Evolutionary conservation across 2,113 vertebrate species (phyloP).

Genomic region (Eira barbara): DNA sequence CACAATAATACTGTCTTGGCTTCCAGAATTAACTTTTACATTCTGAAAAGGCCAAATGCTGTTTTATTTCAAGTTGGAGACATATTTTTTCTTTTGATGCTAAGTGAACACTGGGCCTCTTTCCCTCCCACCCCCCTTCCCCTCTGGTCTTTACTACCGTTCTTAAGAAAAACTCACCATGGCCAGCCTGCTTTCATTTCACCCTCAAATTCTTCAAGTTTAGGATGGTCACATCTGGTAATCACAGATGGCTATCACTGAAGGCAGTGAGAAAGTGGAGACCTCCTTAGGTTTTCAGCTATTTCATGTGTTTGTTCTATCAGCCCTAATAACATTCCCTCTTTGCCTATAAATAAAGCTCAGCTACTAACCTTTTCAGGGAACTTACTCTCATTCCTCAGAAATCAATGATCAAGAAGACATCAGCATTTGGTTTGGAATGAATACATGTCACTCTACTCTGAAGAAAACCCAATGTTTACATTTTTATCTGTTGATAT

Average conservation of each 20-base stretch:
- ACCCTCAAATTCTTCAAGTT: neutral
- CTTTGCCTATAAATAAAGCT: neutral
- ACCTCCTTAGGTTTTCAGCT: neutral
- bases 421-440: slow-evolving; percentile 56
- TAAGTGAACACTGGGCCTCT: neutral
- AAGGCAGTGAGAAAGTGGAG: neutral
- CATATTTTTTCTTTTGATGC: neutral
- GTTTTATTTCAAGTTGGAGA: neutral
- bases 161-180: neutral
- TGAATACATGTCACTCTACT: slow-evolving; percentile 64
- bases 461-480: slow-evolving; percentile 79
- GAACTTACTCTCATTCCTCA: neutral
- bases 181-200: neutral
- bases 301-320: neutral
- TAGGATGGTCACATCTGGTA: neutral
- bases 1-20: neutral
- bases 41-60: neutral
- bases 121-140: neutral
- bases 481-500: slow-evolving; percentile 84
- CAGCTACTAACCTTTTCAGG: neutral
- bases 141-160: neutral
- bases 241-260: neutral
- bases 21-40: neutral
- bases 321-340: neutral
- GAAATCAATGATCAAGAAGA: slow-evolving; percentile 39